phyloP scores from a whole-genome alignment of 2,888 invertebrate genomes.

The Sarcophaga carnaria region DNA sequence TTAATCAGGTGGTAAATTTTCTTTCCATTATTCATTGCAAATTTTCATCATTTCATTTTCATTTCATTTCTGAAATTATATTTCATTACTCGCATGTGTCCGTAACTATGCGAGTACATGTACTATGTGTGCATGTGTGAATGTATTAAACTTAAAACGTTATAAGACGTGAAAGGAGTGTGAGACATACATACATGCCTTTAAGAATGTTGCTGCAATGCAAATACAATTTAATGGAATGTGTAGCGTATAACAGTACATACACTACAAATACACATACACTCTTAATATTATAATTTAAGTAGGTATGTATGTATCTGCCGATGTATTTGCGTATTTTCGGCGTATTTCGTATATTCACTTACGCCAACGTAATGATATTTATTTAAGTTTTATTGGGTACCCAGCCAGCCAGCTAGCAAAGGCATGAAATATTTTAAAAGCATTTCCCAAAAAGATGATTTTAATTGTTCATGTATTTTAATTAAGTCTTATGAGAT shows the following conservation, averaged over 20 bases:
- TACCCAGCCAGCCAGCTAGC: too few species aligned
- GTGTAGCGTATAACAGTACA: not conserved
- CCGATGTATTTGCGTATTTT: too few species aligned
- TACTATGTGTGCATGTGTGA: not conserved
- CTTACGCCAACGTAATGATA: not conserved
- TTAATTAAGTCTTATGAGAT: not conserved
- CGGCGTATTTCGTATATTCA: not conserved
- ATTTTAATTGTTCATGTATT: not conserved
- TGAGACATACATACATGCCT: not conserved
- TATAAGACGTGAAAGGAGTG: not conserved
- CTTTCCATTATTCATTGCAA: constrained; percentile 56
- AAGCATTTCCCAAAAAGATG: not conserved
- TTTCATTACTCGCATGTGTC: not conserved
- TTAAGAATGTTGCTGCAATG: constrained; percentile 31
- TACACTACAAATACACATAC: not conserved
- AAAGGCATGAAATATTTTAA: not conserved
- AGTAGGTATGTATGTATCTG: not conserved
- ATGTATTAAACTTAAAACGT: constrained; percentile 19
- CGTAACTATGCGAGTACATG: not conserved
- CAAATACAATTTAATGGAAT: constrained; percentile 49
- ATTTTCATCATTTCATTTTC: constrained; percentile 47
- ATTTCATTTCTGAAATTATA: constrained; percentile 38
- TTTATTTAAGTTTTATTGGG: not conserved
- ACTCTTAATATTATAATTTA: not conserved
- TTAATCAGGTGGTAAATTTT: constrained; percentile 64